These are phyloP conservation scores for Phania funesta DNA, from an alignment of 2,888 invertebrate genomes.

Conservation along the genomic window DNA sequence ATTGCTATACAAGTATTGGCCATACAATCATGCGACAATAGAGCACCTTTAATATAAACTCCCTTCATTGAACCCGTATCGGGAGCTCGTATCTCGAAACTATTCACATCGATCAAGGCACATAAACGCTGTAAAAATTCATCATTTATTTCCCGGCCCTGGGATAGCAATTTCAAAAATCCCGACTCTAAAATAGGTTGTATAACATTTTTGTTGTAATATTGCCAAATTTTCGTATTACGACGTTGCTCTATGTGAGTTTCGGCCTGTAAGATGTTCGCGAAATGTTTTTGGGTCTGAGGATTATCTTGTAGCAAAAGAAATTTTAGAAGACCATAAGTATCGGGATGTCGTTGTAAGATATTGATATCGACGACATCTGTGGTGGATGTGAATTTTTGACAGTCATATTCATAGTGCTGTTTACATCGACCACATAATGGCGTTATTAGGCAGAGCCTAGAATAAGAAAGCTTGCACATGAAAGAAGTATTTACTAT, in stretches of 20 bases:
- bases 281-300: constrained; percentile 80
- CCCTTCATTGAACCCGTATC: constrained; percentile 82
- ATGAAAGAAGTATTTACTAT: neutral
- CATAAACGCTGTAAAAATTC: constrained; percentile 85
- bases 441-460: constrained; percentile 82
- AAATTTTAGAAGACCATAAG: constrained; percentile 80
- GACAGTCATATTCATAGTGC: constrained; percentile 82
- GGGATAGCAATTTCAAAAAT: constrained; percentile 69
- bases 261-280: constrained; percentile 82
- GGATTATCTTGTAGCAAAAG: constrained; percentile 80
- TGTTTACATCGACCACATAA: constrained; percentile 80
- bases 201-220: constrained; percentile 81
- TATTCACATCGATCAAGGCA: constrained; percentile 88
- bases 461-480: constrained; percentile 72
- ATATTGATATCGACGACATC: constrained; percentile 75
- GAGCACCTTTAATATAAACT: constrained; percentile 85
- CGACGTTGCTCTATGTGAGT: constrained; percentile 82
- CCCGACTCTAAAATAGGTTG: constrained; percentile 73
- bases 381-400: constrained; percentile 79
- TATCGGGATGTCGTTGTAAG: constrained; percentile 71
- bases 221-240: constrained; percentile 82
- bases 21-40: constrained; percentile 88
- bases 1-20: constrained; percentile 87
- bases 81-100: constrained; percentile 86
- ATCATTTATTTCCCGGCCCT: constrained; percentile 78